Conservation (phyloP, 2,797 vertebrate species). For the Brachyrhaphis roseni region DNA sequence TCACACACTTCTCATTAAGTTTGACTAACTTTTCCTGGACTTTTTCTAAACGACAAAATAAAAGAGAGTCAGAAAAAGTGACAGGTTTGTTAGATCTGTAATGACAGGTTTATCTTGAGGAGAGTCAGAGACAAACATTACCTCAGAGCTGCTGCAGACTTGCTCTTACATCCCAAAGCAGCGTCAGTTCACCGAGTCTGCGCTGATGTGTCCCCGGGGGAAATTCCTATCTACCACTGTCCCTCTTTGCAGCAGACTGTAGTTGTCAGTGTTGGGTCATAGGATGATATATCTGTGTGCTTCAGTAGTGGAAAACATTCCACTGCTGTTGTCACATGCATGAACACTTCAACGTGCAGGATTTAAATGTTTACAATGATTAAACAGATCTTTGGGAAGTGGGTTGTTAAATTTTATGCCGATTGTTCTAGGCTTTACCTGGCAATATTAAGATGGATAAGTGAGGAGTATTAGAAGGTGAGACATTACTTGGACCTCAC, state of each 20-base stretch:
- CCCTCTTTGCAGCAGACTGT: conserved; percentile 72
- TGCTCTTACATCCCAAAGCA: conserved; percentile 57
- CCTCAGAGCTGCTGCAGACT: conserved; percentile 69
- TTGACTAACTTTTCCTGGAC: not conserved
- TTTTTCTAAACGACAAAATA: conserved; percentile 29
- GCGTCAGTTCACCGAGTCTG: conserved; percentile 70
- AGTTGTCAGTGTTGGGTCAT: conserved; percentile 72
- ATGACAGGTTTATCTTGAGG: conserved; percentile 73
- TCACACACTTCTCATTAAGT: conserved; percentile 24
- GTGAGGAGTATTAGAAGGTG: conserved; percentile 1
- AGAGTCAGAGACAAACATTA: conserved; percentile 77
- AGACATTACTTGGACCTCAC: conserved; percentile 1
- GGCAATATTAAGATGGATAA: not conserved
- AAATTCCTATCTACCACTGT: conserved; percentile 76
- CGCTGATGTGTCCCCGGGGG: conserved; percentile 74
- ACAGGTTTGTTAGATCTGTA: conserved; percentile 51
- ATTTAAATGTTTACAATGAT: conserved; percentile 16
- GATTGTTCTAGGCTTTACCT: not conserved
- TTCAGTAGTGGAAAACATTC: conserved; percentile 69
- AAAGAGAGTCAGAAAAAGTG: conserved; percentile 50
- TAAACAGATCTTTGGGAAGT: not conserved
- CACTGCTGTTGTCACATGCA: conserved; percentile 54
- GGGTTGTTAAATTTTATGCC: conserved; percentile 4
- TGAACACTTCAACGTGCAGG: conserved; percentile 33
- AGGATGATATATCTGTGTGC: conserved; percentile 72